phyloP scores from a whole-genome alignment of 2,888 invertebrate genomes.

The Mesochorus sp. region DNA sequence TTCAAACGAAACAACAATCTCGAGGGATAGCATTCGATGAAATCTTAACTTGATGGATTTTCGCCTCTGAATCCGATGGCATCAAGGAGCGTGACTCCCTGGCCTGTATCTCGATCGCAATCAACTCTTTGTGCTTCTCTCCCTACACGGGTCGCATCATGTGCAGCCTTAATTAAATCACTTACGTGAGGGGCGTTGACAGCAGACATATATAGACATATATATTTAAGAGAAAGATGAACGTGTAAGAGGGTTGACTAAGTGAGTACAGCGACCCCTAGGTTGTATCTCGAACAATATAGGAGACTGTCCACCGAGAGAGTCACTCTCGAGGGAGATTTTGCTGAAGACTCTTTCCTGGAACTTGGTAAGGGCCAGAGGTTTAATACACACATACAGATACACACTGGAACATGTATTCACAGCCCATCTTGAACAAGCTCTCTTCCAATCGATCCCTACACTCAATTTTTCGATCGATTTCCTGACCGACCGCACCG shows the following conservation, averaged over 20 bases:
- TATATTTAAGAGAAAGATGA: neutral
- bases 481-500: constrained; percentile 26
- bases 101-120: constrained; percentile 60
- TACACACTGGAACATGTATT: neutral
- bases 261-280: constrained; percentile 18
- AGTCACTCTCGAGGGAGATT: constrained; percentile 47
- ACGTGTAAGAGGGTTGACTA: neutral
- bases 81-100: neutral
- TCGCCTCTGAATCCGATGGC: neutral
- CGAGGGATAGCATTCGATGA: neutral
- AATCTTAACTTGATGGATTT: neutral
- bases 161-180: constrained; percentile 74
- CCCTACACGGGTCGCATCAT: constrained; percentile 66
- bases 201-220: constrained; percentile 11
- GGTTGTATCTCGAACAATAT: constrained; percentile 17
- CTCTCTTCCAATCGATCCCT: constrained; percentile 48
- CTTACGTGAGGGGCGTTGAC: constrained; percentile 60
- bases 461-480: constrained; percentile 4
- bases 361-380: neutral
- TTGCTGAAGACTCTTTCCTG: constrained; percentile 1
- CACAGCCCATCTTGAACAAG: neutral
- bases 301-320: neutral
- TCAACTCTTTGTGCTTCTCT: constrained; percentile 59
- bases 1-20: neutral
- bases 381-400: constrained; percentile 3